A percentile compares a stretch with the other conserved stretches of the same genome.
Evolutionary conservation across 2,797 vertebrate species (phyloP).

Genomic region (Leucoraja ocellata): DNA sequence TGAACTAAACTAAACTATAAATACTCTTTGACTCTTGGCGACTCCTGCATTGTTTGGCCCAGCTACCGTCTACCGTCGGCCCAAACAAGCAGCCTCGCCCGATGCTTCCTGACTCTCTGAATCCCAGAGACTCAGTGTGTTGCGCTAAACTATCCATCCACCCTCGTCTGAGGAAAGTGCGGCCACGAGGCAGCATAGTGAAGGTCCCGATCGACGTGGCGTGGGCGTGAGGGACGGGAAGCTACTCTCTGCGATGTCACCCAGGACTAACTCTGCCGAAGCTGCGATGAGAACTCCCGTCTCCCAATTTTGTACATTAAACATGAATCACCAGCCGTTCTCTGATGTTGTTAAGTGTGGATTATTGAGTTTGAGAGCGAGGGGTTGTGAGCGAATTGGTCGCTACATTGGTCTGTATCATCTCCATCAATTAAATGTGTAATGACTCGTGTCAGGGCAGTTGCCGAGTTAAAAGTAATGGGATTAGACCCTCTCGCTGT

Average conservation of each 20-base stretch:
- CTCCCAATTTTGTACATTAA: not conserved
- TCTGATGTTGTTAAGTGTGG: not conserved
- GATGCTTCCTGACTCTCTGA: not conserved
- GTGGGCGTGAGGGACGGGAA: not conserved
- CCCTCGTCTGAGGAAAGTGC: not conserved
- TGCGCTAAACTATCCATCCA: not conserved
- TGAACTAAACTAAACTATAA: no score
- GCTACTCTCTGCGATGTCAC: no score
- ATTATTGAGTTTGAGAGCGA: not conserved
- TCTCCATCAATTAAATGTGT: not conserved
- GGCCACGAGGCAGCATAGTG: not conserved
- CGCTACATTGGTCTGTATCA: not conserved
- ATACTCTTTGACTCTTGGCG: no score
- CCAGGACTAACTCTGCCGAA: not conserved
- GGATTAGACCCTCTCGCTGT: not conserved
- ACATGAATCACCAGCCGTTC: not conserved
- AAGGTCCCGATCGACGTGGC: not conserved
- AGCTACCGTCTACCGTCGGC: no score
- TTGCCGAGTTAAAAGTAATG: not conserved
- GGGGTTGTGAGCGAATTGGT: not conserved
- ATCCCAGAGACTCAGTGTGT: not conserved
- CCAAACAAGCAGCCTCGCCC: no score
- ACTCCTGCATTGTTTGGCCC: no score
- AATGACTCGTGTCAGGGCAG: not conserved
- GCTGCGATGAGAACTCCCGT: not conserved